phyloP scores from a whole-genome alignment of 2,797 vertebrate species.

The Discoglossus pictus region DNA sequence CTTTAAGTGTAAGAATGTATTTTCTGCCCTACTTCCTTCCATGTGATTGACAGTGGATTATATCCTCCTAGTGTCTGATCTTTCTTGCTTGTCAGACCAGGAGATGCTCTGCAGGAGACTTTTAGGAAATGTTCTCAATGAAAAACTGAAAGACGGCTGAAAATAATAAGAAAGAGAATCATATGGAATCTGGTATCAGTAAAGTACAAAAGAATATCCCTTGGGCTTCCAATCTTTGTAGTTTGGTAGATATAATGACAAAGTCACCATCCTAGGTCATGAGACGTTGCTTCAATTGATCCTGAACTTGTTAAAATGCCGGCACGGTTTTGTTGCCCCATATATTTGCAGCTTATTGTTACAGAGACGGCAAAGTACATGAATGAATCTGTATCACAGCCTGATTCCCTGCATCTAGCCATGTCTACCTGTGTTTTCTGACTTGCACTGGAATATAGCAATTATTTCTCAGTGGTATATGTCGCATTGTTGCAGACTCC shows the following conservation, averaged over 20 bases:
- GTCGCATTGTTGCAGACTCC: too few species aligned
- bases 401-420: too few species aligned
- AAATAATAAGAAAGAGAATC: conserved; percentile 32
- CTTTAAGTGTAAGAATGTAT: too few species aligned
- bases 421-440: too few species aligned
- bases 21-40: conserved; percentile 16
- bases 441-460: too few species aligned
- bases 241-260: conserved; percentile 1
- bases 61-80: conserved; percentile 9
- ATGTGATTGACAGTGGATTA: conserved; percentile 17
- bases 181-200: background rate
- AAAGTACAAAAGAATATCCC: background rate
- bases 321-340: too few species aligned
- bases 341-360: too few species aligned
- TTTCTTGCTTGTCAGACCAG: conserved; percentile 26
- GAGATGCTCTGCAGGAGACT: conserved; percentile 27
- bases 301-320: too few species aligned
- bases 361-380: too few species aligned
- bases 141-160: conserved; percentile 16
- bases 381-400: too few species aligned
- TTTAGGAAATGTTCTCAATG: conserved; percentile 8
- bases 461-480: too few species aligned
- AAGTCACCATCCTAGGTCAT: conserved; percentile 2
- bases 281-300: too few species aligned
- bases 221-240: conserved; percentile 11